Evolutionary conservation across 2,113 vertebrate genomes (phyloP).

Genomic region (Anguilla rostrata): DNA sequence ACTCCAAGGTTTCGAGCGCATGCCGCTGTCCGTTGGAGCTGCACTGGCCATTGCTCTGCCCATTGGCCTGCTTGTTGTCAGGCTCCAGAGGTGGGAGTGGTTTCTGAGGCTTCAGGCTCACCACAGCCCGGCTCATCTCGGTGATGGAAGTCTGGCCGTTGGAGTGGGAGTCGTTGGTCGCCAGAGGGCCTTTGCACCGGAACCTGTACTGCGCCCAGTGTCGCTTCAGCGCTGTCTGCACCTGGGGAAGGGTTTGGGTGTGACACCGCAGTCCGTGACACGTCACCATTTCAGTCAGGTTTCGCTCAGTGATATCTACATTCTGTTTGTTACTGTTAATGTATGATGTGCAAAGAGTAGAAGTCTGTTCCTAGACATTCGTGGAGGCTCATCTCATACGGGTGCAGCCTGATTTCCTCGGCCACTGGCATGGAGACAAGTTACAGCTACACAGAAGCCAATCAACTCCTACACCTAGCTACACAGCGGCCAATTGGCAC

Average conservation of each 20-base stretch:
- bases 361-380: too few relatives aligned
- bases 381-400: too few relatives aligned
- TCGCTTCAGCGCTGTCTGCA: conserved; percentile 63
- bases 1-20: conserved; percentile 39
- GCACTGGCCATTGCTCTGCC: conserved; percentile 46
- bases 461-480: too few relatives aligned
- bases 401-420: too few relatives aligned
- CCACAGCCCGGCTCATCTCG: conserved; percentile 57
- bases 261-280: neutral
- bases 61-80: conserved; percentile 31
- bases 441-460: too few relatives aligned
- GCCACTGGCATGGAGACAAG: too few relatives aligned
- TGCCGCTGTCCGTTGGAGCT: conserved; percentile 43
- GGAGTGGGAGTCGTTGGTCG: conserved; percentile 52
- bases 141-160: conserved; percentile 64
- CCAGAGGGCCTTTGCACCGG: conserved; percentile 50
- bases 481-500: too few relatives aligned
- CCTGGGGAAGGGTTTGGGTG: conserved; percentile 49
- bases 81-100: neutral
- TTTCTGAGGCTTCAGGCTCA: conserved; percentile 41
- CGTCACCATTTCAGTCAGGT: neutral
- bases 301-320: neutral
- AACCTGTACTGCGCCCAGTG: conserved; percentile 62
- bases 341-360: too few relatives aligned
- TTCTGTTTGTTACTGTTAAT: neutral